Evolutionary conservation across 2,888 invertebrate species (phyloP), one percentile per base, ranked within the genome.

Genomic region (Chromoteleia sp.): DNA sequence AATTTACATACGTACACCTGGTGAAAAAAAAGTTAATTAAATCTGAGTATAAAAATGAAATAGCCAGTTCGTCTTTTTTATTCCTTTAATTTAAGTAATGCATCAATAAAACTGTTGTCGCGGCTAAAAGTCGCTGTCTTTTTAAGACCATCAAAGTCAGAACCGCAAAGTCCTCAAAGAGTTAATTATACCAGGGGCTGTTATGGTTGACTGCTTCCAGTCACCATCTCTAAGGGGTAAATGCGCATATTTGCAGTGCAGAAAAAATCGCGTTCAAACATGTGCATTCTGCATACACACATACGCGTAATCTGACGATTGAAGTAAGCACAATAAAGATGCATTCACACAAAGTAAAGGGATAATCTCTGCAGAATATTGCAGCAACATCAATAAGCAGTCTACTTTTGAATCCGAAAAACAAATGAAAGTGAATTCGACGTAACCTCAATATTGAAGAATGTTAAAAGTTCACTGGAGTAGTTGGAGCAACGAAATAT

Each of bases 141-240:
- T 76, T 90, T 89, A 90, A 90, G 90, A 90, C 89, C 88, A 90
- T 89, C 89, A 90, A 90, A 90, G 89, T 90, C 90, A 88, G 88
- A 89, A 90, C 90, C 86, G 88, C 88, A 86, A 88, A 87, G 87
- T 89, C 85, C 88, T 90, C 91, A 91, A 91, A 91, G 91, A 91
- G 91, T 91, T 91, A 91, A 91, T 91, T 91, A 91, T 90, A 88
- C 88, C 86, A 85, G 89, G 85, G 89, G 86, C 87, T 88, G 89
- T 88, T 90, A 77, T 81, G 77, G 77, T 81, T 74, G 77, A 77
- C 81, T 81, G 81, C 77, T 67, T 61, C 81, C 61, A 63, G 77
- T 81, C 77, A 59, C 68, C 54, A 61, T 54, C 43, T 59, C 68
- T 21, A 56, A 63, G 68, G 77, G 74, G 36, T 68, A 71, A 81